Evolutionary conservation across 2,797 vertebrate species (phyloP), one percentile per base, ranked within the genome.

Genomic region (Monodelphis domestica): DNA sequence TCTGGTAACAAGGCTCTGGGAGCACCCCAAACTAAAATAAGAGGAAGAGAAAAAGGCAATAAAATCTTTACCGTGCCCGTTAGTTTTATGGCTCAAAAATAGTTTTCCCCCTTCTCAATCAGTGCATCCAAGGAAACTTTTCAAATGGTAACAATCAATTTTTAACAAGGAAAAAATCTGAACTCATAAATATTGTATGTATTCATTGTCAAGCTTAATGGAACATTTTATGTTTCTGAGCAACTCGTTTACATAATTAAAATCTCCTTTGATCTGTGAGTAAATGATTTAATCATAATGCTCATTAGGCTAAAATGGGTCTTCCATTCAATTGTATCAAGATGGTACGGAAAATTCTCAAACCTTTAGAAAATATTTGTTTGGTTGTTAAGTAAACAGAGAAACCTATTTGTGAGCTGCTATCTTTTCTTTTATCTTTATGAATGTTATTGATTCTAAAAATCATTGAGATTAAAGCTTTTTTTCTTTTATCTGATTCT

Each of bases 211-310:
- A 98, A 94, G 96, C 97, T 98, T 98, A 98, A 98, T 98, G 98
- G 97, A 98, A 98, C 97, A 98, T 98, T 98, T 98, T 98, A 97
- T 97, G 98, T 98, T 98, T 97, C 97, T 98, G 98, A 98, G 96
- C 96, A 98, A 98, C 95, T 98, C 91, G 94, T 98, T 98, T 98
- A 98, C 98, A 98, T 98, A 98, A 98, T 98, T 98, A 98, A 98
- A 98, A 98, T 98, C 97, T 98, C 97, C 98, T 98, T 99, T 99
- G 98, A 98, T 98, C 97, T 98, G 96, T 97, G 98, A 98, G 98
- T 98, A 98, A 98, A 98, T 98, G 97, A 98, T 98, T 98, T 98
- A 98, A 98, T 98, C 98, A 98, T 98, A 98, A 97, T 98, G 97
- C 97, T 98, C 97, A 98, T 98, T 98, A 98, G 97, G 96, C 96